Evolutionary conservation across 2,113 vertebrate species (phyloP).

Genomic region (Mandrillus leucophaeus): DNA sequence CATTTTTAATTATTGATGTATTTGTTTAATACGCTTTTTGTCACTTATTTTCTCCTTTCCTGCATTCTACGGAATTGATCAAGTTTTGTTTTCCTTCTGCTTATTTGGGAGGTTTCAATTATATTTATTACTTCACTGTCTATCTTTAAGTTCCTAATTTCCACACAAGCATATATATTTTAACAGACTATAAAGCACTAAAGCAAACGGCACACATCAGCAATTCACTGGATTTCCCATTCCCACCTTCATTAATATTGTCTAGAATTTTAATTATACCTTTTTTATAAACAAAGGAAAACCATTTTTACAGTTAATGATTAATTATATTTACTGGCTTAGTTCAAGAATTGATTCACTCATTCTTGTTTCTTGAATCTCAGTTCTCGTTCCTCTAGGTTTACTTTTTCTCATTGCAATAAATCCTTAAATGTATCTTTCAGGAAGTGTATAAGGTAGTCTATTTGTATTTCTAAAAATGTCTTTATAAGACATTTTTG

Average conservation of each 20-base stretch:
- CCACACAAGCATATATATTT: background rate
- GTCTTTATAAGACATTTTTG: background rate
- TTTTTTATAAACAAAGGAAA: background rate
- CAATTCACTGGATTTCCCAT: background rate
- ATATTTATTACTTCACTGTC: background rate
- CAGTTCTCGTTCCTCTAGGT: background rate
- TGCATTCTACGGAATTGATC: background rate
- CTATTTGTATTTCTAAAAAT: background rate
- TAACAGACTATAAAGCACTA: background rate
- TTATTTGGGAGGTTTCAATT: background rate
- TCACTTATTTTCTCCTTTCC: slow-evolving; percentile 10
- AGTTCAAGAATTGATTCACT: background rate
- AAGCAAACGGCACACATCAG: background rate
- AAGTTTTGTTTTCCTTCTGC: background rate
- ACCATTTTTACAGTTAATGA: background rate
- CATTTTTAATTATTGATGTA: background rate
- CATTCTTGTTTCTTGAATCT: background rate
- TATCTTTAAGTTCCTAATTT: slow-evolving; percentile 25
- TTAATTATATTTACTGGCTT: background rate
- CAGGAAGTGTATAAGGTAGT: background rate
- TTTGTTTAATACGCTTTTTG: background rate
- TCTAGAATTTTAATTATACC: background rate
- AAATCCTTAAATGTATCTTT: background rate
- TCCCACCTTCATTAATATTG: background rate
- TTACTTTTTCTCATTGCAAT: background rate